A percentile compares a stretch with the other conserved stretches of the same genome.
These are phyloP conservation scores for Xestobium rufovillosum DNA, from an alignment of 2,888 invertebrate species.

Conservation along the genomic window DNA sequence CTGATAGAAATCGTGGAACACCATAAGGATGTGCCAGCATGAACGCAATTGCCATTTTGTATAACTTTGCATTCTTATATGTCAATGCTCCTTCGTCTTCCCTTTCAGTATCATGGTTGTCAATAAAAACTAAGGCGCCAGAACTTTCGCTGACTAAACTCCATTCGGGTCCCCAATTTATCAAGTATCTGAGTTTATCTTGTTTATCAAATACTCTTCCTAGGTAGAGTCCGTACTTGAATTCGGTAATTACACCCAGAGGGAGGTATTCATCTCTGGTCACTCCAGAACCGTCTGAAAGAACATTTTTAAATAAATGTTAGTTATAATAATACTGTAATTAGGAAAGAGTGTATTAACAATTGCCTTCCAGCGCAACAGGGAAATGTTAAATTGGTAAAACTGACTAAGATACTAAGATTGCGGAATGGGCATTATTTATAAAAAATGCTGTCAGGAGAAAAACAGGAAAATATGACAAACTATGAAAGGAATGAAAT, in stretches of 20 bases:
- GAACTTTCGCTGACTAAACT: conserved; percentile 48
- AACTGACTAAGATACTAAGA: too few species aligned
- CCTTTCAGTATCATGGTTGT: conserved; percentile 68
- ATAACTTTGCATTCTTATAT: conserved; percentile 54
- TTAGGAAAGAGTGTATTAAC: too few species aligned
- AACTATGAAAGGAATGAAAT: too few species aligned
- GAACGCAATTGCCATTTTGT: conserved; percentile 70
- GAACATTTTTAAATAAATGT: too few species aligned
- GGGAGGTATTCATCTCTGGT: conserved; percentile 40
- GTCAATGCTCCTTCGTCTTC: conserved; percentile 62
- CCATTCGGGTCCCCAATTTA: conserved; percentile 59
- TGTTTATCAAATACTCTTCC: conserved; percentile 51
- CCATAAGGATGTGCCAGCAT: conserved; percentile 79
- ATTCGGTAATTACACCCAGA: conserved; percentile 67
- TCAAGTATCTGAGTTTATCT: conserved; percentile 58
- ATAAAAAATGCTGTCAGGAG: too few species aligned
- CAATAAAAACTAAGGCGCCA: conserved; percentile 28
- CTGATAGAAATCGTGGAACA: conserved; percentile 75
- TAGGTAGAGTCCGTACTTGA: conserved; percentile 51
- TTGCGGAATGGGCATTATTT: too few species aligned
- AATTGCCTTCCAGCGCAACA: too few species aligned
- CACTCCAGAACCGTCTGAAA: too few species aligned
- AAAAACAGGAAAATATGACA: too few species aligned
- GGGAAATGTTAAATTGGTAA: too few species aligned
- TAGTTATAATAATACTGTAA: too few species aligned